phyloP scores from a whole-genome alignment of 2,113 vertebrate species.

The Varanus salvator region DNA sequence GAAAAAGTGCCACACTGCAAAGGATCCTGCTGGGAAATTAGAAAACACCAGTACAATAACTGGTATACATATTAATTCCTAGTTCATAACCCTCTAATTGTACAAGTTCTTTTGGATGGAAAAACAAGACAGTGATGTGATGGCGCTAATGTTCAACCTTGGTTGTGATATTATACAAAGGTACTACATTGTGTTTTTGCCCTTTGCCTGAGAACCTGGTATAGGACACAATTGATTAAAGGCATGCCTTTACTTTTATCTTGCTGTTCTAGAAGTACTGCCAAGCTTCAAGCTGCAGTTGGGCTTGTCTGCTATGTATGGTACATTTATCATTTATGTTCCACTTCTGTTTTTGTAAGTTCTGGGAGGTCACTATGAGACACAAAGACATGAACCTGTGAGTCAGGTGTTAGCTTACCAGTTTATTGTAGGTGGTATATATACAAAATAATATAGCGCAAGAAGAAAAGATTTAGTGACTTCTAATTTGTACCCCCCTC shows the following conservation, averaged over 20 bases:
- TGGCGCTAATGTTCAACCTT: neutral
- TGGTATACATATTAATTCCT: neutral
- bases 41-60: neutral
- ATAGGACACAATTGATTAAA: neutral
- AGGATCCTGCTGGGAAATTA: neutral
- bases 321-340: neutral
- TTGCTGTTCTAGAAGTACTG: neutral
- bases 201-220: neutral
- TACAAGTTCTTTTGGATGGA: neutral
- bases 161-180: neutral
- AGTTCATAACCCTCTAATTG: neutral
- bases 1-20: no score
- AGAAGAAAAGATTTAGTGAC: neutral
- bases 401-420: neutral
- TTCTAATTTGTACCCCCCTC: neutral
- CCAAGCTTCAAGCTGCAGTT: neutral
- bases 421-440: neutral
- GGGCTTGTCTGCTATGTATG: neutral
- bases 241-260: neutral
- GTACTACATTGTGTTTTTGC: neutral
- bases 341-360: neutral
- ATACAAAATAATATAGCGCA: neutral
- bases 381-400: neutral
- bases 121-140: neutral
- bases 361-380: neutral